Evolutionary conservation across 2,113 vertebrate genomes (phyloP), one percentile per base, ranked within the genome.

Genomic region (Poecilia latipinna): DNA sequence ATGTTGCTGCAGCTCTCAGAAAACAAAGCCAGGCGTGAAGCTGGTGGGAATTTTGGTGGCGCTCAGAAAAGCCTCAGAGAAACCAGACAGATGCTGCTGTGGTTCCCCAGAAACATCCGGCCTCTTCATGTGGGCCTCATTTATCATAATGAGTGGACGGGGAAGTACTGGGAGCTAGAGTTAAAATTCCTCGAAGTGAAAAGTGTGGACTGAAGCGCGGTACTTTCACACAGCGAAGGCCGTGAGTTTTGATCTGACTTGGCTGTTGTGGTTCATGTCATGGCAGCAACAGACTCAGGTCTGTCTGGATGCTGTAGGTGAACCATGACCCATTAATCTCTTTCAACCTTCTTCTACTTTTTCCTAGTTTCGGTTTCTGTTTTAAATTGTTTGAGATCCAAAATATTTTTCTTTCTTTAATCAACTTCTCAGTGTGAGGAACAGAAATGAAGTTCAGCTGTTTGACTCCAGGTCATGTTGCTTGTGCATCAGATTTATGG

Each of bases 1-100:
- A 54, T 33, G 15, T 54, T 1, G 44, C 33, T 35, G 51, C 67
- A 35, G n/a, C 77, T 28, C 4, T 10, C 0, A 37, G 68, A 26
- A 62, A 64, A 13, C 6, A 6, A 10, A 35, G 19, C 8, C 51
- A 0, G 0, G 11, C 0, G 8, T 61, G 24, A 42, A 24, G 51
- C 51, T 54, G 51, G 51, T n/a, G 51, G 51, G 51, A 54, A 10
- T 69, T 68, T 74, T 54, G 44, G 3, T 7, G 11, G 2, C 24
- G 37, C 31, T 61, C n/a, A 65, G 60, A 19, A 68, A 44, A 76
- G 61, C 65, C 74, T 54, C 74, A 77, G 32, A 74, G 48, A 78
- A 54, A 78, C 74, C 22, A 15, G 42, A 19, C 24, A 70, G 24
- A 13, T 12, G 54, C 31, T 17, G 33, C 57, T 13, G 69, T 37